A percentile compares a stretch with the other conserved stretches of the same genome.
Evolutionary conservation across 2,888 invertebrate genomes (phyloP).

Genomic region (Siphlonurus alternatus): DNA sequence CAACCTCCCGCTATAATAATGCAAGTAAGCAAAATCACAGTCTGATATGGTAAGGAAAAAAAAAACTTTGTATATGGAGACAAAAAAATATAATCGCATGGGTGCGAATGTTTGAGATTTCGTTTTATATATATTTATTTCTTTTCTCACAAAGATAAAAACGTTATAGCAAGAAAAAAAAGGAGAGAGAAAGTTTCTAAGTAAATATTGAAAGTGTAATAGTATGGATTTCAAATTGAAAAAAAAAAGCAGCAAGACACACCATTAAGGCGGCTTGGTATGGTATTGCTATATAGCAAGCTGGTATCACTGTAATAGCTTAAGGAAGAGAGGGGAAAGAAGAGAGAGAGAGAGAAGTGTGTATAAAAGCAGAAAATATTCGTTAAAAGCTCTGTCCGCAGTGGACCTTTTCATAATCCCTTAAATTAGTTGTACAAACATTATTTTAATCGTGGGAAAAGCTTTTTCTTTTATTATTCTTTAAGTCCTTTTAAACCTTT

Average conservation of each 20-base stretch:
- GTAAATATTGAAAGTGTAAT: neutral
- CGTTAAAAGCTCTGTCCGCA: neutral
- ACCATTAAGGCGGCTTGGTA: too few species aligned
- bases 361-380: neutral
- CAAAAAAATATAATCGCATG: too few species aligned
- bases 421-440: neutral
- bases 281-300: too few species aligned
- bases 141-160: neutral
- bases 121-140: too few species aligned
- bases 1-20: neutral
- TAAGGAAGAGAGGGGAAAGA: neutral
- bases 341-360: neutral
- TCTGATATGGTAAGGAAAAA: neutral
- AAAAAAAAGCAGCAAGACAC: neutral
- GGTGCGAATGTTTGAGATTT: too few species aligned
- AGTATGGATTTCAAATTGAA: neutral
- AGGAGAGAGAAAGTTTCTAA: neutral
- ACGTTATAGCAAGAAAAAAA: neutral
- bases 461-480: neutral
- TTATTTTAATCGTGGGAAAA: neutral
- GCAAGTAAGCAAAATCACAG: neutral
- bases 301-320: too few species aligned
- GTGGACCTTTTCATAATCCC: neutral
- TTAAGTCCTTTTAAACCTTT: neutral
- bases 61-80: too few species aligned